Base-by-base conservation (phyloP, 2,113 vertebrate species). In the Datnioides undecimradiatus region DNA sequence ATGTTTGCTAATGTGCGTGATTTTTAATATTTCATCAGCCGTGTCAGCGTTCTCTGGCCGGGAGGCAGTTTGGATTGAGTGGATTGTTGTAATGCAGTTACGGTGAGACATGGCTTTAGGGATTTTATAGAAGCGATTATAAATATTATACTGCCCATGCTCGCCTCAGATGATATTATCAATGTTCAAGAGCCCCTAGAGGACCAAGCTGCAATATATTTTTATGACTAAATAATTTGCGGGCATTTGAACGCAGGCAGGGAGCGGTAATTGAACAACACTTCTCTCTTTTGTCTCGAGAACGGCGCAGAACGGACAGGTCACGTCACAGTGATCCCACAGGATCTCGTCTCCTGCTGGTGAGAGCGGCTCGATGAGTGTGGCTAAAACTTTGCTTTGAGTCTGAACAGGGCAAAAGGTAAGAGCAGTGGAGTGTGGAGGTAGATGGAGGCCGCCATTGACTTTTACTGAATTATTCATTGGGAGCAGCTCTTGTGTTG, bases 381-480 rank as follows among this genome's bases (percentile, higher is more conserved):
- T n/a, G n/a, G n/a, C 17, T 57, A 12, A 76, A 74, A 36, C 60
- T 48, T 52, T 48, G 27, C 31, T 27, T 38, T n/a, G 75, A 68
- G 60, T 23, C 59, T 48, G 57, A 54, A 16, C 43, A 33, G 40
- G 33, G 23, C 36, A 12, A 12, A 43, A 76, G 64, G 34, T 0
- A 23, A 65, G 51, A 59, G 49, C 40, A 45, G 71, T 14, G 17
- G 43, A 33, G 79, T 25, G 66, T 73, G 79, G 67, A 59, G 51
- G 74, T 29, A 62, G 55, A 63, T 5, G 38, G 25, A 60, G 43
- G 8, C 49, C 21, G 55, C 41, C 79, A 79, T 86, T 79, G 87
- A 85, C 88, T 89, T 80, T 33, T 51, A 52, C 76, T 91, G n/a
- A 80, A 90, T 90, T 81, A 91, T 88, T 87, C 58, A 87, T 92